These are phyloP conservation scores for Mola mola DNA, from an alignment of 2,113 vertebrate species.

Conservation along the genomic window DNA sequence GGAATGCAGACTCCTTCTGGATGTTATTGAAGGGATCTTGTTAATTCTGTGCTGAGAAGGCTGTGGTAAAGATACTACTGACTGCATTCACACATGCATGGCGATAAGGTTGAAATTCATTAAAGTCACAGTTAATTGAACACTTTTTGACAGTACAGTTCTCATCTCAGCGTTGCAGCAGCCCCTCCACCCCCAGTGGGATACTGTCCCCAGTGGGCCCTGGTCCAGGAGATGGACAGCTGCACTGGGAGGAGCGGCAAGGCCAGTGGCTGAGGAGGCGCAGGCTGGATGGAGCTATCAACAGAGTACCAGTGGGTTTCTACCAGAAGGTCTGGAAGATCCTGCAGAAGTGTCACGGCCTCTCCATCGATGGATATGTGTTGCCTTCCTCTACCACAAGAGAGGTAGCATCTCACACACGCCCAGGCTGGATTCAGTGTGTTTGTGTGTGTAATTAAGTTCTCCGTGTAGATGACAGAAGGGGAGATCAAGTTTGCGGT, in stretches of 20 bases:
- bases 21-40: too few species aligned
- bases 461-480: slow-evolving; percentile 88
- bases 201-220: slow-evolving; percentile 84
- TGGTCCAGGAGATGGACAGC: slow-evolving; percentile 69
- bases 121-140: background rate
- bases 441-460: slow-evolving; percentile 2
- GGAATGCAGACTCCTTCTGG: too few species aligned
- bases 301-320: slow-evolving; percentile 96
- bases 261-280: slow-evolving; percentile 97
- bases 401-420: slow-evolving; percentile 80
- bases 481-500: slow-evolving; percentile 98
- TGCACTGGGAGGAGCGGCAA: slow-evolving; percentile 90
- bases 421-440: background rate
- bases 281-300: slow-evolving; percentile 95
- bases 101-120: slow-evolving; percentile 25
- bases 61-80: background rate
- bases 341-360: slow-evolving; percentile 97
- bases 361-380: slow-evolving; percentile 96
- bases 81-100: background rate
- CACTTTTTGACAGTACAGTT: background rate
- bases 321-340: slow-evolving; percentile 98
- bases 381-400: slow-evolving; percentile 95
- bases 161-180: slow-evolving; percentile 87
- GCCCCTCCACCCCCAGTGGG: slow-evolving; percentile 92
- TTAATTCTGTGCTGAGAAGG: too few species aligned